Conservation (phyloP, 2,888 invertebrate genomes). For the Phasia obesa region DNA sequence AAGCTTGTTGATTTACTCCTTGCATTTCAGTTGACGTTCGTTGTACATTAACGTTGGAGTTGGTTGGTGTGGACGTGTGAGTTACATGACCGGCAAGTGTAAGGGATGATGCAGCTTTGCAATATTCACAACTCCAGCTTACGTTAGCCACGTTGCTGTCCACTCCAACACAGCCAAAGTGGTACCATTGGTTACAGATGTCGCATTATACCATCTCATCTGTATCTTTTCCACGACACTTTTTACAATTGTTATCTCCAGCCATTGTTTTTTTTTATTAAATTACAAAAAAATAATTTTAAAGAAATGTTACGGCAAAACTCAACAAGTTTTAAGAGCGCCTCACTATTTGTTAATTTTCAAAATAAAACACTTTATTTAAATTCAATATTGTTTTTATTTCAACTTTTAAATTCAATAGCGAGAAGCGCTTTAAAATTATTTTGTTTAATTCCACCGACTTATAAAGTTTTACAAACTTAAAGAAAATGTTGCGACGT, state of each 20-base stretch:
- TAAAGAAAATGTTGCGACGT: neutral
- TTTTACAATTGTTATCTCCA: conserved; percentile 10
- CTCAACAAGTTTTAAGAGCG: no score
- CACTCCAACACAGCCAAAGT: conserved; percentile 2
- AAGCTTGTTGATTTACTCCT: neutral
- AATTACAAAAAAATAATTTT: neutral
- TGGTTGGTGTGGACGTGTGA: neutral
- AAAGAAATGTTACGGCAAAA: neutral
- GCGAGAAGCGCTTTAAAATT: conserved; percentile 5
- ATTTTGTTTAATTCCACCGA: conserved; percentile 1
- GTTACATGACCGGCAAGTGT: neutral
- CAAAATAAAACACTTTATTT: no score
- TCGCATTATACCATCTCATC: conserved; percentile 28
- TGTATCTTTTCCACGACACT: neutral
- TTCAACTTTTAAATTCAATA: conserved; percentile 9
- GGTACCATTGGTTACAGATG: conserved; percentile 22
- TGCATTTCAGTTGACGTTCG: neutral
- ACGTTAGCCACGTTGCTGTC: neutral
- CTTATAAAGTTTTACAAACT: neutral
- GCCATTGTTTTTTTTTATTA: neutral
- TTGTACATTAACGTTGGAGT: neutral
- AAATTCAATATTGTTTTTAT: neutral
- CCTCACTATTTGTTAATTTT: no score
- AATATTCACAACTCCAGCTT: conserved; percentile 21
- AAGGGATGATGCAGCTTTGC: neutral